Percentiles rank a stretch among this genome's conserved stretches.
Conservation (phyloP, 2,888 invertebrate genomes). For the Alitta virens region DNA sequence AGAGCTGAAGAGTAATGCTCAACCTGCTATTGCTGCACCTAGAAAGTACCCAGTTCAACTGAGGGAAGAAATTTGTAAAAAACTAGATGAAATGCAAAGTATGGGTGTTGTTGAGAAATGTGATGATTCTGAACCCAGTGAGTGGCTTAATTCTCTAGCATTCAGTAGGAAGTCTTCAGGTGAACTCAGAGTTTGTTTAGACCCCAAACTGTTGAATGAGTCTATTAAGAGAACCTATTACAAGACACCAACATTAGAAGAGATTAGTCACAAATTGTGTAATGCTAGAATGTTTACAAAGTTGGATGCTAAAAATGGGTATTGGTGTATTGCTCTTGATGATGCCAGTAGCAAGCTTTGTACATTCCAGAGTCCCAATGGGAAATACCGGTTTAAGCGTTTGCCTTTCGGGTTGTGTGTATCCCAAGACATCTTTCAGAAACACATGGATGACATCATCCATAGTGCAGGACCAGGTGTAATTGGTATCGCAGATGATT, state of each 20-base stretch:
- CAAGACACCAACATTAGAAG: conserved; percentile 26
- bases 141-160: neutral
- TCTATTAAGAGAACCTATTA: conserved; percentile 23
- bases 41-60: conserved; percentile 17
- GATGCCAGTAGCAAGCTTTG: conserved; percentile 7
- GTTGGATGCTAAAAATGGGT: conserved; percentile 30
- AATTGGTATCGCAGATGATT: conserved; percentile 14
- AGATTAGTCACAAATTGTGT: conserved; percentile 23
- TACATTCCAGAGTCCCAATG: neutral
- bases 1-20: conserved; percentile 6
- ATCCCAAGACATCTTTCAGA: conserved; percentile 27
- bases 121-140: neutral
- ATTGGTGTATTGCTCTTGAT: conserved; percentile 18
- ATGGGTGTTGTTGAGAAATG: conserved; percentile 1
- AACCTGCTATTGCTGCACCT: conserved; percentile 16
- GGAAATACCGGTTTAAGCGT: neutral
- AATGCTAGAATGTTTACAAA: conserved; percentile 24
- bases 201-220: conserved; percentile 23
- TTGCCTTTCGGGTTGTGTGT: conserved; percentile 22
- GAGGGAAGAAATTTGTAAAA: conserved; percentile 9
- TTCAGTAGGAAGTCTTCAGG: conserved; percentile 7
- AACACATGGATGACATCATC: conserved; percentile 23
- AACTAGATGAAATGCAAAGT: conserved; percentile 18
- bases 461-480: conserved; percentile 6
- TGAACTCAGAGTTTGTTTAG: conserved; percentile 23